Base-by-base conservation (phyloP, 2,888 invertebrate species). In the Pollenia labialis region DNA sequence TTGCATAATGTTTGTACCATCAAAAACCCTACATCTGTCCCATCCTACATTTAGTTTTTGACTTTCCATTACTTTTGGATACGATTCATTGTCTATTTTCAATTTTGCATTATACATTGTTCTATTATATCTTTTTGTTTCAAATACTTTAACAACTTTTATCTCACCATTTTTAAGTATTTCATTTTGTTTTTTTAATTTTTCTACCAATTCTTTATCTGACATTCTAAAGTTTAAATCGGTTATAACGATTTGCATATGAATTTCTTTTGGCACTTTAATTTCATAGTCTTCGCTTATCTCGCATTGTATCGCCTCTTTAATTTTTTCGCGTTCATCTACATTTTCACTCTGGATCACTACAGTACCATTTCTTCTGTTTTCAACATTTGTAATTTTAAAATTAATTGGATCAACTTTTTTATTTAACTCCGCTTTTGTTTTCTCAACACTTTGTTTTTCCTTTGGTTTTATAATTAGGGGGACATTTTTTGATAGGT, bases 121-220 rank as follows among this genome's bases (percentile, higher is more conserved):
- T 52, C n/a, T 52, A 52, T 52, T 11, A 52, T 11, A 52, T 52
- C 52, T 52, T 52, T 52, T 52, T 52, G 52, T 52, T 52, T 52
- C n/a, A n/a, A 52, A 52, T 1, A 52, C 6, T 52, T 52, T n/a
- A n/a, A 52, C n/a, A 2, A 12, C 12, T 52, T 52, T 3, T 6
- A 52, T 2, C 6, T 52, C n/a, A 52, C 52, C 3, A 52, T 52
- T 52, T 52, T 52, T 52, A 1, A 52, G 6, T 6, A 3, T 52
- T 52, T 52, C 52, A 52, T 52, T 52, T n/a, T 52, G 52, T n/a
- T 52, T 52, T 6, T 52, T 52, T 52, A 52, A 1, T 52, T 52
- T 52, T n/a, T 52, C n/a, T 1, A 52, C 1, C 1, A 52, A 1
- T n/a, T 52, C 11, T 52, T 52, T 6, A n/a, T 52, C 52, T 1